Conservation (phyloP, 2,113 vertebrate species). For the Nyctibius bracteatus region DNA sequence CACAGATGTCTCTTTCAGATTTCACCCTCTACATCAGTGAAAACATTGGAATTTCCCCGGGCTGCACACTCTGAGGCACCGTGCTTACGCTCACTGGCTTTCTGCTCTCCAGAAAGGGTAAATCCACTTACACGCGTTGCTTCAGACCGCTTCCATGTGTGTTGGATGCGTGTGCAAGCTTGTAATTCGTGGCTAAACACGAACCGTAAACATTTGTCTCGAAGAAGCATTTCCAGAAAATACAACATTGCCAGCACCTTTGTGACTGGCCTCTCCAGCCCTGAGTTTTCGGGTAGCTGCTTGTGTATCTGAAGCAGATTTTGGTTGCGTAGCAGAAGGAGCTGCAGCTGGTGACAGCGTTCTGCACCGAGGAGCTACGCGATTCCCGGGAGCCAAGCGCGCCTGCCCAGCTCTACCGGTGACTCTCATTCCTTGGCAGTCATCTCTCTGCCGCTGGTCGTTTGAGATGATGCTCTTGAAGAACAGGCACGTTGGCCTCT, state of each 20-base stretch:
- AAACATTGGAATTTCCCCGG: not conserved
- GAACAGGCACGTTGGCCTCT: not conserved
- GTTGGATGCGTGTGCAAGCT: not conserved
- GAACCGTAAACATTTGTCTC: not conserved
- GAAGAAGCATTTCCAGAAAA: not conserved
- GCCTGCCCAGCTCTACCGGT: not conserved
- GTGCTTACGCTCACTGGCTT: not conserved
- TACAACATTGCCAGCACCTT: accelerated
- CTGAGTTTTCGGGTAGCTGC: accelerated
- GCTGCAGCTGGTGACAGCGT: not conserved
- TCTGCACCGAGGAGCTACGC: accelerated
- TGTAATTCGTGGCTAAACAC: not conserved
- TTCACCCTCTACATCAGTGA: not conserved
- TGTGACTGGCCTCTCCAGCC: not conserved
- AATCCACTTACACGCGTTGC: accelerated
- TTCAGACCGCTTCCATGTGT: accelerated
- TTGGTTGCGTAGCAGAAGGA: not conserved
- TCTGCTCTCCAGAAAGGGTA: not conserved
- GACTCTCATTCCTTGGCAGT: not conserved
- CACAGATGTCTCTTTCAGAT: not conserved
- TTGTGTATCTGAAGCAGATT: not conserved
- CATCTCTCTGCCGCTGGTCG: accelerated
- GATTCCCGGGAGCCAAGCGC: not conserved
- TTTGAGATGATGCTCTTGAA: not conserved
- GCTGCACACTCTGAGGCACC: not conserved